These are phyloP conservation scores for Drosophila seclusa DNA, from an alignment of 2,888 invertebrate species.

Conservation along the genomic window DNA sequence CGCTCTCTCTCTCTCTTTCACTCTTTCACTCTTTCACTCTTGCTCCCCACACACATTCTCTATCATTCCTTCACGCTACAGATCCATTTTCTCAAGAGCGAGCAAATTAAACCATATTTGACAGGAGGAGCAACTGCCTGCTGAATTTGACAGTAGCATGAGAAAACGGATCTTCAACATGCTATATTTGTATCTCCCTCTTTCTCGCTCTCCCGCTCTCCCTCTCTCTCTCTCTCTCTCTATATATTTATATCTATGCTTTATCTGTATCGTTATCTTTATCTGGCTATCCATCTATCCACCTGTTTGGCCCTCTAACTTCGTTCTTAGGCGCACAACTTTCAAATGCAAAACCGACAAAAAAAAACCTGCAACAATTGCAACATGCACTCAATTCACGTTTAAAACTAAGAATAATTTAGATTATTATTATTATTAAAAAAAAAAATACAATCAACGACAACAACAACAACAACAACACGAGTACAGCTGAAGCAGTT, in stretches of 20 bases:
- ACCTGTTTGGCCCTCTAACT: slow-evolving; percentile 29
- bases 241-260: background rate
- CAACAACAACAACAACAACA: slow-evolving; percentile 26
- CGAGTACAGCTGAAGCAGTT: slow-evolving; percentile 16
- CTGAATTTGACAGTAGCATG: background rate
- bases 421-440: background rate
- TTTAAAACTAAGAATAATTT: slow-evolving; percentile 26
- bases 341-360: slow-evolving; percentile 49
- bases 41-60: no score
- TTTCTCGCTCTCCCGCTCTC: background rate
- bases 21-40: background rate
- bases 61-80: background rate
- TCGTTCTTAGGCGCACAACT: slow-evolving; percentile 49
- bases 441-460: slow-evolving; percentile 26
- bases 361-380: slow-evolving; percentile 48
- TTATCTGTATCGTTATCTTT: slow-evolving; percentile 10
- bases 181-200: background rate
- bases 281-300: slow-evolving; percentile 13
- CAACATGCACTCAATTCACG: slow-evolving; percentile 57
- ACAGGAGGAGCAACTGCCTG: background rate
- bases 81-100: background rate
- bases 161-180: background rate
- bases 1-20: background rate
- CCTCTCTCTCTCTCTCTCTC: background rate
- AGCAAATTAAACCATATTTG: background rate